Evolutionary conservation across 1,140 invertebrate genomes (phyloP).

Genomic region (Berghia stephanieae): DNA sequence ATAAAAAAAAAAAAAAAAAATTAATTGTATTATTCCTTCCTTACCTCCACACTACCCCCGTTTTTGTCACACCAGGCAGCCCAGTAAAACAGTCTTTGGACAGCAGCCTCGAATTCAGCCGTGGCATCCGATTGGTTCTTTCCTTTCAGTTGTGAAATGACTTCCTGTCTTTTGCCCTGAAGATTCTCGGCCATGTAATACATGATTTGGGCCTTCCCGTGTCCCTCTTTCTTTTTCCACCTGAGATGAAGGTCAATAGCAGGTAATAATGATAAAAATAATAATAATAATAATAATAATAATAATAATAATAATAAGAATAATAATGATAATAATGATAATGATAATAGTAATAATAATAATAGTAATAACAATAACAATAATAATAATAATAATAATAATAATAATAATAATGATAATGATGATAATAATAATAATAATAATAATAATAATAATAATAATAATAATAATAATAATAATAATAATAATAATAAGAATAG

Average conservation of each 20-base stretch:
- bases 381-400: too few relatives aligned
- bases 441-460: too few relatives aligned
- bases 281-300: too few relatives aligned
- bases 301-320: too few relatives aligned
- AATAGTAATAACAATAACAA: too few relatives aligned
- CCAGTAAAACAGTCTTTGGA: slow-evolving; percentile 69
- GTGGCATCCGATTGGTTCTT: slow-evolving; percentile 46
- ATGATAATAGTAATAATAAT: too few relatives aligned
- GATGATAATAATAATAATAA: too few relatives aligned
- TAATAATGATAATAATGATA: too few relatives aligned
- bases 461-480: too few relatives aligned
- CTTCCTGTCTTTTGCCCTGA: slow-evolving; percentile 59
- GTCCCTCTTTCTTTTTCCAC: slow-evolving; percentile 69
- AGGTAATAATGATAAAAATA: background rate
- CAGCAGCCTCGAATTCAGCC: slow-evolving; percentile 64
- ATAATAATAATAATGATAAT: too few relatives aligned
- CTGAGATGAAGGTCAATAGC: slow-evolving; percentile 38
- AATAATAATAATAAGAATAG: too few relatives aligned
- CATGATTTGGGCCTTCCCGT: slow-evolving; percentile 69
- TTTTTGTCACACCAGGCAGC: slow-evolving; percentile 69
- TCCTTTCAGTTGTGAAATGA: slow-evolving; percentile 61
- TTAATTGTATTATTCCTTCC: background rate
- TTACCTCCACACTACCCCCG: slow-evolving; percentile 66
- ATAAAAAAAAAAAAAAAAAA: background rate
- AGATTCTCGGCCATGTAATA: slow-evolving; percentile 70